A percentile compares a stretch with the other conserved stretches of the same genome.
These are phyloP conservation scores for Motacilla tschutschensis DNA, from an alignment of 2,113 vertebrate genomes.

Conservation along the genomic window DNA sequence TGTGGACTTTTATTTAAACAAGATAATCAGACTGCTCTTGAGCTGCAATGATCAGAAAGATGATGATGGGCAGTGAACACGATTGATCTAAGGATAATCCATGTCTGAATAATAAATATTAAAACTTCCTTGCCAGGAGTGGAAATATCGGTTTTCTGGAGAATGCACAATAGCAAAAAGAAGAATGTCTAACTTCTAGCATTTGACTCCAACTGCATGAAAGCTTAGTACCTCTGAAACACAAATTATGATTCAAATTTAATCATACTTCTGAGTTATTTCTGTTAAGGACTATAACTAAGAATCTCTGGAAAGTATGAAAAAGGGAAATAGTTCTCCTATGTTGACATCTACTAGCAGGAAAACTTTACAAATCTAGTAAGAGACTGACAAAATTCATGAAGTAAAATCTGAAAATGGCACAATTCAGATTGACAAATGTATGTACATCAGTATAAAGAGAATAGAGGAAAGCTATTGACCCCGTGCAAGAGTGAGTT, in stretches of 20 bases:
- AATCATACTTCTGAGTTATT: neutral
- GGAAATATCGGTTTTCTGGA: neutral
- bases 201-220: neutral
- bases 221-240: neutral
- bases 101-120: neutral
- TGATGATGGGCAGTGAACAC: neutral
- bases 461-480: neutral
- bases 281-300: neutral
- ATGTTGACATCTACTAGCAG: neutral
- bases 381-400: neutral
- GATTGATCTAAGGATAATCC: neutral
- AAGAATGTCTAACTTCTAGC: neutral
- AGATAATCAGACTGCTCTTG: neutral
- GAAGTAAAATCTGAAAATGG: neutral
- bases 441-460: rapidly evolving
- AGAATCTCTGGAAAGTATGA: neutral
- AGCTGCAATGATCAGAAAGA: neutral
- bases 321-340: neutral
- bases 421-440: neutral
- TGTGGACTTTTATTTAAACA: neutral
- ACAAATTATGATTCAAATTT: neutral
- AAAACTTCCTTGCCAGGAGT: neutral
- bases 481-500: rapidly evolving
- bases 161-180: neutral
- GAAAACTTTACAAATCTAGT: neutral